Evolutionary conservation across 2,888 invertebrate genomes (phyloP), one percentile per base, ranked within the genome.

Genomic region (Acrobasis consociella): DNA sequence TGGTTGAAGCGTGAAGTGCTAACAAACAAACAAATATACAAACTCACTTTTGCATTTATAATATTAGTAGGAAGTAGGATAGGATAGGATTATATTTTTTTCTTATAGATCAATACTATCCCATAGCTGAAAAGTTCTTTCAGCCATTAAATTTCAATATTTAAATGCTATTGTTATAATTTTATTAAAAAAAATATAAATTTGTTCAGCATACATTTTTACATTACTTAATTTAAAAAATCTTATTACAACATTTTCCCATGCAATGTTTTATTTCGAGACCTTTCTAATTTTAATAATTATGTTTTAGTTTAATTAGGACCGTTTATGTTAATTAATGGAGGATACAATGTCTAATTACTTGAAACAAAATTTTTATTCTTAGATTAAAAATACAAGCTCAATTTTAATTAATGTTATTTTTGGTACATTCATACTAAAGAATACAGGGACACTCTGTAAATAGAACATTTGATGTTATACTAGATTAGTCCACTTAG

Each of bases 301-400:
- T 39, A 17, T 16, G 56, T 56, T 56, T 56, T 52, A 17, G 17
- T 56, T 56, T 37, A 56, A 56, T 56, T 56, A 56, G 56, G 56
- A 46, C 1, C 42, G 13, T 42, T 56, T 56, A 13, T 56, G 16
- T 56, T 56, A 42, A 56, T 56, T 56, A 56, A 56, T 16, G 39
- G 3, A 16, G 16, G 16, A 55, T 39, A 46, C 17, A 17, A 13
- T 56, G 39, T 46, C 13, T 42, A 46, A 46, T 42, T 56, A 56
- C 16, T 9, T 7, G 39, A 17, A 42, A 42, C 9, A 42, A 16
- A 46, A 46, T 56, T 42, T 22, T 9, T 13, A 17, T 42, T 56
- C 0, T 42, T 5, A 52, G 5, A n/a, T 1, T 31, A 52, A 52
- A 17, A 51, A 51, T 46, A 46, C 13, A 13, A 46, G 46, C 11